Conservation (phyloP, 2,797 vertebrate genomes). For the Gallinago nigripennis region DNA sequence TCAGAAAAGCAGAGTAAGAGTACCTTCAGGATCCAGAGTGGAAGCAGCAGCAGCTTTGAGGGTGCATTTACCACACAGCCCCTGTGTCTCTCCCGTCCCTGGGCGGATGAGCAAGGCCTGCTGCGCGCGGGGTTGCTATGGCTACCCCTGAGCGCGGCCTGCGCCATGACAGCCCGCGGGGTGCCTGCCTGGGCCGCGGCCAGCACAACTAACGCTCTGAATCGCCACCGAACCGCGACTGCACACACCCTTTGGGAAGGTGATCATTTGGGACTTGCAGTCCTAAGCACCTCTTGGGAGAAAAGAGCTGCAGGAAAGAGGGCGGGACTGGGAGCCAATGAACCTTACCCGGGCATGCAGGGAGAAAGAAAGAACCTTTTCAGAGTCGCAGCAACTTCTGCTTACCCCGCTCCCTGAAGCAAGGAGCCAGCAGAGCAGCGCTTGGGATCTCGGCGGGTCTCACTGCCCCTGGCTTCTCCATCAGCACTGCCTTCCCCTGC, state of each 20-base stretch:
- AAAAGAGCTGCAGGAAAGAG: background rate
- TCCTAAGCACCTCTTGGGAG: background rate
- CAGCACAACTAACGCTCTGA: background rate
- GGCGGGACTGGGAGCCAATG: background rate
- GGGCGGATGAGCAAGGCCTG: background rate
- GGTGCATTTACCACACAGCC: accelerated
- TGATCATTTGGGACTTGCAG: background rate
- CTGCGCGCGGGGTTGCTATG: background rate
- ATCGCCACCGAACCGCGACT: accelerated
- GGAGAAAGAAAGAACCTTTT: background rate
- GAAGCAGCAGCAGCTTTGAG: background rate
- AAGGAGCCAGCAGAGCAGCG: accelerated
- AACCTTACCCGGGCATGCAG: background rate
- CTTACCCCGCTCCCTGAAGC: background rate
- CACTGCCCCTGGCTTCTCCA: accelerated
- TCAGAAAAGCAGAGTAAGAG: background rate
- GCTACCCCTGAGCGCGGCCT: background rate
- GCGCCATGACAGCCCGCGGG: background rate
- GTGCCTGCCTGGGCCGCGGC: accelerated
- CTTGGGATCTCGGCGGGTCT: accelerated
- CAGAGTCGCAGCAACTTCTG: background rate
- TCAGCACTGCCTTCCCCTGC: background rate
- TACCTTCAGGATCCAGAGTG: background rate
- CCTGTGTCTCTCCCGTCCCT: background rate
- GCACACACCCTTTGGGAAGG: background rate